Evolutionary conservation across 2,113 vertebrate genomes (phyloP).

Genomic region (Xiphophorus hellerii): DNA sequence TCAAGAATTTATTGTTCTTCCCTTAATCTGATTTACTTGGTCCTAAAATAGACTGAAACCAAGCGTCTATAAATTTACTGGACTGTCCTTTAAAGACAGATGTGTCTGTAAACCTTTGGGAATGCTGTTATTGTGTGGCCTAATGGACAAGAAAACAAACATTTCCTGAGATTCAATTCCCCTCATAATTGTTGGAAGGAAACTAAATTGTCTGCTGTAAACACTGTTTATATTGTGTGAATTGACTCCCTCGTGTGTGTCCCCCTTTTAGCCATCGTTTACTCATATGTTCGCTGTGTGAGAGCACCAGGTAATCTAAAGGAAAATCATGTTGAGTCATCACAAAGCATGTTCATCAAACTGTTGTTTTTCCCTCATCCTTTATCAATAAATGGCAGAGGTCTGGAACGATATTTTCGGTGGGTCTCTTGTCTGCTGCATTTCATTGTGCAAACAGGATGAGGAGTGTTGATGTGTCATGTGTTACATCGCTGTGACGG

Average conservation of each 20-base stretch:
- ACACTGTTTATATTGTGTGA: no score
- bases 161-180: constrained; percentile 99
- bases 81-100: constrained; percentile 80
- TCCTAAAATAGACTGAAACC: constrained; percentile 63
- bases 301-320: constrained; percentile 29
- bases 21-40: constrained; percentile 68
- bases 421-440: constrained; percentile 17
- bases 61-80: constrained; percentile 75
- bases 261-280: constrained; percentile 62
- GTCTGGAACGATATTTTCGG: constrained; percentile 32
- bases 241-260: no score
- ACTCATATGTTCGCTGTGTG: not conserved
- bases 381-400: constrained; percentile 32
- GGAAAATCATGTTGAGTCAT: constrained; percentile 37
- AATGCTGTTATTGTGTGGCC: constrained; percentile 90
- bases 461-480: constrained; percentile 61
- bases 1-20: constrained; percentile 25
- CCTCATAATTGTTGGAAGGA: constrained; percentile 99
- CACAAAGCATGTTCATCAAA: constrained; percentile 50
- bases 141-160: constrained; percentile 91
- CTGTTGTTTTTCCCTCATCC: constrained; percentile 37
- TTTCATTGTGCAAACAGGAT: constrained; percentile 43
- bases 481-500: constrained; percentile 67
- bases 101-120: constrained; percentile 82
- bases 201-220: constrained; percentile 94